Evolutionary conservation across 2,113 vertebrate species (phyloP), one percentile per base, ranked within the genome.

Genomic region (Mustelus asterias): DNA sequence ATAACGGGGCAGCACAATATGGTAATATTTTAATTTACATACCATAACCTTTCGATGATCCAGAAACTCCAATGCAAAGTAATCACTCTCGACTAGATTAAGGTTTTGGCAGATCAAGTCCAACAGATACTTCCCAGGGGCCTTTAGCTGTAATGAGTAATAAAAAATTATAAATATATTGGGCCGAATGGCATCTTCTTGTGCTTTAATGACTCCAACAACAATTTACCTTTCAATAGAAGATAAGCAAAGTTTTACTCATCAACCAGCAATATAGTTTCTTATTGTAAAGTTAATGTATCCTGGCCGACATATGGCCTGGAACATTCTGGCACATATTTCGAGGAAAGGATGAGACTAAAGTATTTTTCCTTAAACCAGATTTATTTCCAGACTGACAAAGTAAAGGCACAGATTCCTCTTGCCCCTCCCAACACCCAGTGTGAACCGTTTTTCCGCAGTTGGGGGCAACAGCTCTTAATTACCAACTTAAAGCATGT

Each of bases 21-120:
- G 69, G 94, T 48, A 14, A 76, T 41, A 26, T 4, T 29, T 54
- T 20, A 80, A 41, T 60, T 94, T 95, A 97, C 99, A 97, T 97
- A 99, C 99, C 98, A 97, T 99, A 97, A 99, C 99, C 97, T 99
- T 99, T 96, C 98, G 98, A 97, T 99, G 98, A 97, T 99, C 99
- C 96, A 98, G 98, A 97, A 98, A 99, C 97, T 99, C 99, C 95
- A 99, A 97, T 96, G 99, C 98, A 96, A 99, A 99, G 97, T 99
- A 99, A 97, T 99, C 99, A 0, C 99, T 99, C 97, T 99, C 99
- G n/a, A 99, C 97, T 69, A 99, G 98, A 96, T 99, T 99, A 96
- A 99, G 98, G 97, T 99, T 99, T 96, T 97, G 98, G 97, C 99
- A 99, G 96, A 99, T 99, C 3, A 99, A 98, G 95, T 99, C 98